A percentile compares a stretch with the other conserved stretches of the same genome.
Evolutionary conservation across 2,888 invertebrate species (phyloP).

Genomic region (Oasisia sp.): DNA sequence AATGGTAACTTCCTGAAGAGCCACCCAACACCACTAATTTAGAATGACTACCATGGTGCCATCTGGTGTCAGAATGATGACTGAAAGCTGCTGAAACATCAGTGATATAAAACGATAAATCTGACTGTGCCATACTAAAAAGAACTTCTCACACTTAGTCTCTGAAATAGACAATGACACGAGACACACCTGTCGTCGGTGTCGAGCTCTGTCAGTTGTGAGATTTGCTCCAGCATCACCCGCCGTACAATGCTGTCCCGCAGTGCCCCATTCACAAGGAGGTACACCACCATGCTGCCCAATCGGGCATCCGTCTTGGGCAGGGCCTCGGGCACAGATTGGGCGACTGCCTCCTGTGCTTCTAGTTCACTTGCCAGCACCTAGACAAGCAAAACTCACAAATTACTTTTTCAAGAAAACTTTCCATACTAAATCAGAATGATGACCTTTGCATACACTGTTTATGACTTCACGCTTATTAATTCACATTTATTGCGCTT

Average conservation of each 20-base stretch:
- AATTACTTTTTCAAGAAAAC: too few relatives aligned
- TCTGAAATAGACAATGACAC: neutral
- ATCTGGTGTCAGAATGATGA: too few relatives aligned
- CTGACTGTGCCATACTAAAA: too few relatives aligned
- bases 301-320: conserved; percentile 56
- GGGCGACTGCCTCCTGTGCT: conserved; percentile 42
- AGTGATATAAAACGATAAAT: neutral
- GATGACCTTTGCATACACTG: neutral
- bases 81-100: neutral
- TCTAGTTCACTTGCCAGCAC: conserved; percentile 47
- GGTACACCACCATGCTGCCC: conserved; percentile 57
- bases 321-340: conserved; percentile 38
- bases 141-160: neutral
- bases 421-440: neutral
- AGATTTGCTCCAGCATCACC: conserved; percentile 60
- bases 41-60: too few relatives aligned
- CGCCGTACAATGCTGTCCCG: conserved; percentile 40
- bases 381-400: conserved; percentile 39
- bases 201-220: conserved; percentile 49
- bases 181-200: conserved; percentile 46
- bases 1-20: too few relatives aligned
- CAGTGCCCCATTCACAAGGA: conserved; percentile 45
- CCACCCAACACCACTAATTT: too few relatives aligned
- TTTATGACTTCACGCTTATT: too few relatives aligned
- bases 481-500: too few relatives aligned